Evolutionary conservation across 2,797 vertebrate genomes (phyloP), one percentile per base, ranked within the genome.

Genomic region (Eupleurogrammus muticus): DNA sequence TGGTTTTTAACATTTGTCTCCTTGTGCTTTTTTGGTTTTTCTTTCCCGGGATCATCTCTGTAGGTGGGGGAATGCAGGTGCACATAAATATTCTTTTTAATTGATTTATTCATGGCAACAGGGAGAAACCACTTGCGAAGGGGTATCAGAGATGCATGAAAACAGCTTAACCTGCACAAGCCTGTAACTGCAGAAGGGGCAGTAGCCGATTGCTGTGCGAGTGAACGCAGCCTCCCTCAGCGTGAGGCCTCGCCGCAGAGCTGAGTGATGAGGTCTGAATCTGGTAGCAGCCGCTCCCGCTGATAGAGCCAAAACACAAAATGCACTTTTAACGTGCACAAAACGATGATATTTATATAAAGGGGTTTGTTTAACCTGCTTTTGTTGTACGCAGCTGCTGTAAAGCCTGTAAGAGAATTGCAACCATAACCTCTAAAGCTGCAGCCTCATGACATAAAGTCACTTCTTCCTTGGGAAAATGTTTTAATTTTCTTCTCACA

Each of bases 231-330:
- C 61, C 64, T 69, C 46, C 64, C 66, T 67, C 83, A 72, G 68
- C 40, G 1, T 61, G 75, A 64, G 50, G 51, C 59, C 48, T 9
- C 23, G 28, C 63, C 65, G 46, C 68, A 59, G 51, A 4, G 54
- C 57, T 61, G 75, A 81, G 42, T 60, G 73, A 87, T 82, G 77
- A 85, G 67, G 42, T 71, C 52, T 60, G 73, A 21, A 58, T 48
- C 81, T 42, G 60, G 11, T 40, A 75, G 32, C 85, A 82, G 81
- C 79, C 82, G 81, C 60, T 56, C n/a, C 73, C 55, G 61, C 54
- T 49, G 73, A 70, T 38, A 47, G 58, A 82, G 75, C 77, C 85
- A 80, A 57, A 74, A 20, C 46, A n/a, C 32, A 17, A 66, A 69
- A 71, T n/a, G 52, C 50, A 44, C 12, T 20, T 46, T 73, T 60